phyloP scores from a whole-genome alignment of 2,888 invertebrate species.

The Parnassius mnemosyne region DNA sequence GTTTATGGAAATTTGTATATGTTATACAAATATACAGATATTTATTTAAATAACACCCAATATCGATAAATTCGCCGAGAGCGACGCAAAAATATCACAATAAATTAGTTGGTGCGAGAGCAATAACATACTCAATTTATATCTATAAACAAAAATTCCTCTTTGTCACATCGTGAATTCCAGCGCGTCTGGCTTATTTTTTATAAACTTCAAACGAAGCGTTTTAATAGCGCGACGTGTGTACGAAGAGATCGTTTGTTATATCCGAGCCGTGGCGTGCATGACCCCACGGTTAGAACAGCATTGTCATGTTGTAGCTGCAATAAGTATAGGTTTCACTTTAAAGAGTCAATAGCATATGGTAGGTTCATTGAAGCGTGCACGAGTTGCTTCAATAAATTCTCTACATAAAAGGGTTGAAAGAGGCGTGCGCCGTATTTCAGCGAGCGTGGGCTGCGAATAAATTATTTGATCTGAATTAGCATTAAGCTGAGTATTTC shows the following conservation, averaged over 20 bases:
- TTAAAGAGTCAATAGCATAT: slow-evolving; percentile 54
- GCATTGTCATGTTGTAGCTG: slow-evolving; percentile 58
- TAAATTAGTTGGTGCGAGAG: slow-evolving; percentile 31
- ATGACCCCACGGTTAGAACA: slow-evolving; percentile 43
- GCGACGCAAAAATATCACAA: slow-evolving; percentile 36
- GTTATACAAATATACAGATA: slow-evolving; percentile 42
- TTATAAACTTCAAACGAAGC: slow-evolving; percentile 24
- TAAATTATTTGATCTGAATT: slow-evolving; percentile 71
- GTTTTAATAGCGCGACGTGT: slow-evolving; percentile 22
- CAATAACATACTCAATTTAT: slow-evolving; percentile 35
- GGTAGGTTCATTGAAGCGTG: slow-evolving; percentile 59
- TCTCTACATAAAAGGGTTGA: slow-evolving; percentile 70
- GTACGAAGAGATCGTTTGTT: slow-evolving; percentile 39
- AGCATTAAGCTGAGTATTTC: slow-evolving; percentile 71
- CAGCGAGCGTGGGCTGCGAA: slow-evolving; percentile 67
- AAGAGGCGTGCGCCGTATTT: slow-evolving; percentile 69
- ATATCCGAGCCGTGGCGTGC: slow-evolving; percentile 47
- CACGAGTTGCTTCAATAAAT: slow-evolving; percentile 67
- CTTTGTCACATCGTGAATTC: slow-evolving; percentile 31
- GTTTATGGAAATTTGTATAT: slow-evolving; percentile 68
- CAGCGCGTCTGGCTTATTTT: slow-evolving; percentile 23
- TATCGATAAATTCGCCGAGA: slow-evolving; percentile 44
- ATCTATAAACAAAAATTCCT: slow-evolving; percentile 34
- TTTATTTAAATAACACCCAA: slow-evolving; percentile 55
- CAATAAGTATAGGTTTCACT: slow-evolving; percentile 61